Base-by-base conservation (phyloP, 2,888 invertebrate genomes). In the Epistrophe eligans region DNA sequence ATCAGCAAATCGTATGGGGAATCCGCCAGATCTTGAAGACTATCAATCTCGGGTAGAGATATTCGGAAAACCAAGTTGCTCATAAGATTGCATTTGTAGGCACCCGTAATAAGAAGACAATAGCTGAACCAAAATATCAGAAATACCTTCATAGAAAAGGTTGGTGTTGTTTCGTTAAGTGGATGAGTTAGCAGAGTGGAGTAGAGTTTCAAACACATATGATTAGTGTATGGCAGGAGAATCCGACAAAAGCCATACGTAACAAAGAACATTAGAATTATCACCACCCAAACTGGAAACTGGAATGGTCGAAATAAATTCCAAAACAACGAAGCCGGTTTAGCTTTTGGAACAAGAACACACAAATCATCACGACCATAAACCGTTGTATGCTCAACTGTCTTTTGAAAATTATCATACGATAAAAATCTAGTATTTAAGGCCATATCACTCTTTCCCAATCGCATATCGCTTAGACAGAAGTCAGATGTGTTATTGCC, bases 291-390 rank as follows among this genome's bases (percentile, higher is more conserved):
- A 6, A 92, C 92, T 11, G 80, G 67, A 0, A 71, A 15, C 7
- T 90, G 85, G 70, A 93, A 93, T 1, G 93, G 90, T 2, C 91
- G 91, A 88, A 93, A 92, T 8, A 93, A 89, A 79, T 93, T 93
- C 89, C 92, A 93, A 88, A 94, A 94, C 1, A 94, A 92, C 0
- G 94, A 93, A 77, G 94, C 93, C n/a, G 91, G 91, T 11, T 90
- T 90, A 0, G 94, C 93, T 88, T 94, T 94, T 76, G 94, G 94
- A 8, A 94, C 92, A 35, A 95, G 88, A 70, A 95, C 94, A 89
- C 95, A 95, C 11, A 95, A 89, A 89, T 94, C 94, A 83, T 95
- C 95, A 82, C 95, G 94, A 11, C 90, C 91, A 8, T 94, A 91
- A 4, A 94, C 94, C 67, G 94, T 93, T 0, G 95, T 94, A 2